Base-by-base conservation (phyloP, 2,113 vertebrate genomes). In the Amblyornis subalaris region DNA sequence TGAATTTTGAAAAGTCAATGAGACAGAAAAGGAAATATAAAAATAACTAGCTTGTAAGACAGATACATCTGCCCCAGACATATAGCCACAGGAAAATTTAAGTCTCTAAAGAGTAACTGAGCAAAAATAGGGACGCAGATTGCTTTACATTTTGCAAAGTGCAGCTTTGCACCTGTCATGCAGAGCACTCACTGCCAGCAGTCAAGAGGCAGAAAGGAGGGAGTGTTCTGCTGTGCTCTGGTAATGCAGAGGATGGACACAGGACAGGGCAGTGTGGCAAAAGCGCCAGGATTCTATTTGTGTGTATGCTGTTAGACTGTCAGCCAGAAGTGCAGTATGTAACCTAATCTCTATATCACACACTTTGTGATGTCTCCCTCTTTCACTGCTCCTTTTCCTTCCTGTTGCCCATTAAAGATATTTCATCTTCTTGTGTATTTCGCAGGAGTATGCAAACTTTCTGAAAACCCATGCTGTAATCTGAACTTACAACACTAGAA, bases 401-500 rank as follows among this genome's bases (percentile, higher is more conserved):
- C 31, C 35, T 22, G 9, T 70, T 61, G 9, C 5, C 31, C 3
- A 1, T 65, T 65, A 61, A 83, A 79, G 33, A 33, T 64, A 61
- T 16, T 83, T 45, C 4, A 36, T 38, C 4, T 73, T 73, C 60
- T 44, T 79, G 12, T 4, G 4, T 55, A 25, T 47, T 75, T 75
- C 22, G 17, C 3, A 1, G 11, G 19, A 57, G 17, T 29, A 33
- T 14, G 18, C 6, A 0, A 3, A 11, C 35, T 57, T 73, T 66
- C 48, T 72, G 54, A 72, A 88, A 83, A 79, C 33, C 12, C 23
- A 6, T 22, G 13, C 15, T 28, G 5, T 76, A 23, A 12, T 79
- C 62, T n/a, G 10, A 72, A 60, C 19, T 64, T 92, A 35, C 84
- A 71, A 33, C 22, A 60, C 11, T 14, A 44, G 80, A 64, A 65